phyloP scores from a whole-genome alignment of 2,888 invertebrate genomes.

The Hirtodrosophila confusa region DNA sequence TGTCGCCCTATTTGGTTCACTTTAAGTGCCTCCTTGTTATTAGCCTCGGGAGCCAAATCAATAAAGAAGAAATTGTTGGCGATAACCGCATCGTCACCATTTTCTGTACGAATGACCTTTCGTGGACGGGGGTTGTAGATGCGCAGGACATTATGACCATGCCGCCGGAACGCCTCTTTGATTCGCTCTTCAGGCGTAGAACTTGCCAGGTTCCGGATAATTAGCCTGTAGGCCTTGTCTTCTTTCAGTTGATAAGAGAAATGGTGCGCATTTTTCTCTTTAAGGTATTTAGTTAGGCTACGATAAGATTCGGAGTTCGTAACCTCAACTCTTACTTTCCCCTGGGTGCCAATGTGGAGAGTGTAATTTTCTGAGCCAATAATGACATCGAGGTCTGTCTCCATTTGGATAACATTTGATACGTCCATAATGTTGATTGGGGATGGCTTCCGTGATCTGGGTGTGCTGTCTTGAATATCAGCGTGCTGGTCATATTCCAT shows the following conservation, averaged over 20 bases:
- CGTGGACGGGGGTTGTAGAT: too few relatives aligned
- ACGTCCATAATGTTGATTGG: conserved; percentile 3
- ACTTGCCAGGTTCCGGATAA: conserved; percentile 2
- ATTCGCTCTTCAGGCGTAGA: neutral
- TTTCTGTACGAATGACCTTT: too few relatives aligned
- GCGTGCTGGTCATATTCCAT: too few relatives aligned
- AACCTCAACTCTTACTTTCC: neutral
- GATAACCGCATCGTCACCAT: neutral
- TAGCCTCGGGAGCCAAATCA: neutral
- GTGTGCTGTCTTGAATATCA: too few relatives aligned
- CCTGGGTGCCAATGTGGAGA: neutral
- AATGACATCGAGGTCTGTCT: neutral
- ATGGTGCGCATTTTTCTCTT: conserved; percentile 8
- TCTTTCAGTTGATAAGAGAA: conserved; percentile 8
- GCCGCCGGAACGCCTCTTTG: too few relatives aligned
- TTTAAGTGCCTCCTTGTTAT: conserved; percentile 2
- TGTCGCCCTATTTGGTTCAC: too few relatives aligned
- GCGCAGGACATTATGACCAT: too few relatives aligned
- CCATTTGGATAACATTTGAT: neutral
- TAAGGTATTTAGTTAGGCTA: too few relatives aligned
- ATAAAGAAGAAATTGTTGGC: conserved; percentile 10
- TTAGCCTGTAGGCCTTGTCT: conserved; percentile 1
- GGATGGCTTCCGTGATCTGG: conserved; percentile 2
- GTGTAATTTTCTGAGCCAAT: neutral
- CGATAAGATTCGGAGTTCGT: too few relatives aligned